Evolutionary conservation across 2,113 vertebrate species (phyloP).

Genomic region (Rattus rattus): DNA sequence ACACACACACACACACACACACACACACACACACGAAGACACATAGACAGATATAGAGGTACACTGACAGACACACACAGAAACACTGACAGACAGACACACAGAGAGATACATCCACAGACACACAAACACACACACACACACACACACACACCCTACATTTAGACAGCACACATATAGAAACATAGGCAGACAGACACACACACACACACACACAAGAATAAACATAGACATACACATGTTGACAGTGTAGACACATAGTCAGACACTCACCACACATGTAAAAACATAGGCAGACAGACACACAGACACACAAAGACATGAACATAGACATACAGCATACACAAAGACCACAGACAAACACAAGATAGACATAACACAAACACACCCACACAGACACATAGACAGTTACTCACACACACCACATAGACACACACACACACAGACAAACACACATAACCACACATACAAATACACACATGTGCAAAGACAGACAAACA

Average conservation of each 20-base stretch:
- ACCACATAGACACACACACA: not conserved
- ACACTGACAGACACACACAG: not conserved
- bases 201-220: not conserved
- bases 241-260: too few relatives aligned
- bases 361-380: too few relatives aligned
- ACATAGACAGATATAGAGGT: too few relatives aligned
- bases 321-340: too few relatives aligned
- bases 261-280: too few relatives aligned
- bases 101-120: not conserved
- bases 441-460: not conserved
- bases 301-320: not conserved
- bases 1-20: too few relatives aligned
- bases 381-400: too few relatives aligned
- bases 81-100: not conserved
- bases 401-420: not conserved
- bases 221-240: too few relatives aligned
- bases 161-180: too few relatives aligned
- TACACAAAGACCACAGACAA: too few relatives aligned
- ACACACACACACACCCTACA: not conserved
- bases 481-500: too few relatives aligned
- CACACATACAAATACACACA: not conserved
- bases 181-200: not conserved
- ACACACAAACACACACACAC: not conserved
- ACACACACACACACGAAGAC: too few relatives aligned
- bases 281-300: not conserved